Conservation (phyloP, 2,888 invertebrate species). For the Apotomis capreana region DNA sequence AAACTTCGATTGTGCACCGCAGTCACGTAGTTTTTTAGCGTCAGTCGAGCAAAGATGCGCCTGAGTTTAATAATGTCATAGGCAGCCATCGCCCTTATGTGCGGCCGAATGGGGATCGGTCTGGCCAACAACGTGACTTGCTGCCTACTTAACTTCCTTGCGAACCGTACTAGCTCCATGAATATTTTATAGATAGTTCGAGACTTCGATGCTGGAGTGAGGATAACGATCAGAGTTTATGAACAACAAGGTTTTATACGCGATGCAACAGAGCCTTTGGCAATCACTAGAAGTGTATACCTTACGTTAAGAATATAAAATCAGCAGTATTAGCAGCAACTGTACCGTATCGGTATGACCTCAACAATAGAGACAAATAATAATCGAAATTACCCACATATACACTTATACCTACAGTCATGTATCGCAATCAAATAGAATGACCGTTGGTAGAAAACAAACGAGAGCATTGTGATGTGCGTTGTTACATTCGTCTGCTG, state of each 20-base stretch:
- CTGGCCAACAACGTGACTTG: conserved; percentile 53
- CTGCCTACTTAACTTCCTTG: conserved; percentile 34
- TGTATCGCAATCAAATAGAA: conserved; percentile 50
- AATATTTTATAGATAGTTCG: conserved; percentile 38
- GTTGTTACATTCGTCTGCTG: conserved; percentile 56
- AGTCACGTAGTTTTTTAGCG: conserved; percentile 78
- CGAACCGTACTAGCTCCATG: conserved; percentile 28
- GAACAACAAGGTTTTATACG: neutral
- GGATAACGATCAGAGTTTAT: conserved; percentile 14
- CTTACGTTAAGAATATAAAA: neutral
- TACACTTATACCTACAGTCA: conserved; percentile 21
- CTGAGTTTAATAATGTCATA: conserved; percentile 79
- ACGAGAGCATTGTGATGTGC: conserved; percentile 59
- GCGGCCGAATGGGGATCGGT: conserved; percentile 46
- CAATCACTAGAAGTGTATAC: neutral
- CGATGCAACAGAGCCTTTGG: neutral
- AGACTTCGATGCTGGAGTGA: conserved; percentile 6
- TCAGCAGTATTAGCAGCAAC: conserved; percentile 47
- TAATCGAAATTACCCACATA: no score
- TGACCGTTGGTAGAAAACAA: conserved; percentile 54
- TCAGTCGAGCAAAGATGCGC: conserved; percentile 74
- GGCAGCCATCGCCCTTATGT: conserved; percentile 54
- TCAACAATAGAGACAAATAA: no score
- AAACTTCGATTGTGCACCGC: conserved; percentile 67
- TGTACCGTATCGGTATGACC: conserved; percentile 21